Percentiles rank a stretch among this genome's conserved stretches.
Conservation (phyloP, 2,113 vertebrate species). For the Podarcis cretensis region DNA sequence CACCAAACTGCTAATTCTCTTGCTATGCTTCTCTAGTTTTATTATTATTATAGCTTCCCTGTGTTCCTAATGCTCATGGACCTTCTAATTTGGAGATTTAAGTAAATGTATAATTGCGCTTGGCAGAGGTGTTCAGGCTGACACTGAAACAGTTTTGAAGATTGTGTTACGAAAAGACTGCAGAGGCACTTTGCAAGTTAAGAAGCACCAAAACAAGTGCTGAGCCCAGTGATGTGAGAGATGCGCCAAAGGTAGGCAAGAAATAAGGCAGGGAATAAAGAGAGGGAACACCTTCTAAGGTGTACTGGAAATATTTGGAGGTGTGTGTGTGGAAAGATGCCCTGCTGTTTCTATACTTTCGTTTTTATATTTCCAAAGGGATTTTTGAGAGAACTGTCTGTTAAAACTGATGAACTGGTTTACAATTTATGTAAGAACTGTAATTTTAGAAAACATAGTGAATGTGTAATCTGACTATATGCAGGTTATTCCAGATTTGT, state of each 20-base stretch:
- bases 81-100: background rate
- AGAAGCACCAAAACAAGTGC: background rate
- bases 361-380: background rate
- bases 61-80: too few relatives aligned
- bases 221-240: background rate
- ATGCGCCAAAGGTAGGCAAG: too few relatives aligned
- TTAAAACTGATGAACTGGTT: background rate
- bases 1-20: background rate
- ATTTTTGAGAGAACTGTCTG: background rate
- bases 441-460: too few relatives aligned
- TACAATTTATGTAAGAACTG: too few relatives aligned
- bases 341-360: background rate
- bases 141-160: background rate
- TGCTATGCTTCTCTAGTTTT: background rate
- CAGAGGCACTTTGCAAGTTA: background rate
- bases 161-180: background rate
- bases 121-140: background rate
- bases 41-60: background rate
- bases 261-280: background rate
- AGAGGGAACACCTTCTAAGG: too few relatives aligned
- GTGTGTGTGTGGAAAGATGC: too few relatives aligned
- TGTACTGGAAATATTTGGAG: background rate
- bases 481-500: background rate
- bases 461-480: background rate
- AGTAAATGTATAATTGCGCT: background rate